phyloP scores from a whole-genome alignment of 2,888 invertebrate genomes.

The Drosophila phalerata region DNA sequence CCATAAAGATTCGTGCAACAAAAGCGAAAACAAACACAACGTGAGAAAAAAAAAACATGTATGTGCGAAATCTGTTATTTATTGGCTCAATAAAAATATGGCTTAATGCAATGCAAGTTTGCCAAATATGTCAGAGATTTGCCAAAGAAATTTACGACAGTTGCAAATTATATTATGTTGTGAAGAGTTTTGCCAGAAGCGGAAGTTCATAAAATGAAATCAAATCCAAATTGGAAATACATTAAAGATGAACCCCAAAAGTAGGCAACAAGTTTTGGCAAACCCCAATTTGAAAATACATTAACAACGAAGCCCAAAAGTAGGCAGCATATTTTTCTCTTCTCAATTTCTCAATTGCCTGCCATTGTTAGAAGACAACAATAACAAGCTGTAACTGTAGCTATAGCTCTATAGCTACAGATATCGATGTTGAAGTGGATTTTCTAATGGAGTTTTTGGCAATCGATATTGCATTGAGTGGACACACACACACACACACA shows the following conservation, averaged over 20 bases:
- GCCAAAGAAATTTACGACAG: slow-evolving; percentile 48
- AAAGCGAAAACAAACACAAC: slow-evolving; percentile 37
- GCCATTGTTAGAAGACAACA: slow-evolving; percentile 36
- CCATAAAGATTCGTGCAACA: slow-evolving; percentile 62
- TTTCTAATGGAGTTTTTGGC: slow-evolving; percentile 38
- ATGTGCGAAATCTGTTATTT: slow-evolving; percentile 72
- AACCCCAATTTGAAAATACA: slow-evolving; percentile 19
- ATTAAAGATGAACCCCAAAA: slow-evolving; percentile 34
- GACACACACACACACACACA: slow-evolving; percentile 27
- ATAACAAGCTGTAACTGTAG: slow-evolving; percentile 9
- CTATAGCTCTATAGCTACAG: slow-evolving; percentile 6
- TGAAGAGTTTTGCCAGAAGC: neutral
- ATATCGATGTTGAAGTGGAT: slow-evolving; percentile 5
- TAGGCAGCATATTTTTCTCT: slow-evolving; percentile 48
- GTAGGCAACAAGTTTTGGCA: slow-evolving; percentile 39
- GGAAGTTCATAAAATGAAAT: slow-evolving; percentile 33
- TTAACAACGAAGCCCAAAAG: slow-evolving; percentile 34
- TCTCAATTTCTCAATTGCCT: slow-evolving; percentile 23
- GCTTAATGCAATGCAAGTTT: slow-evolving; percentile 72
- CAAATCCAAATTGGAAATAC: slow-evolving; percentile 26
- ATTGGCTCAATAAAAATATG: slow-evolving; percentile 75
- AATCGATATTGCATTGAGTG: slow-evolving; percentile 46
- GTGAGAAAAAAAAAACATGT: slow-evolving; percentile 13
- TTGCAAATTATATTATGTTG: slow-evolving; percentile 4
- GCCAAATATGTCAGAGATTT: slow-evolving; percentile 51